Evolutionary conservation across 2,888 invertebrate species (phyloP), one percentile per base, ranked within the genome.

Genomic region (Dasypolia templi): DNA sequence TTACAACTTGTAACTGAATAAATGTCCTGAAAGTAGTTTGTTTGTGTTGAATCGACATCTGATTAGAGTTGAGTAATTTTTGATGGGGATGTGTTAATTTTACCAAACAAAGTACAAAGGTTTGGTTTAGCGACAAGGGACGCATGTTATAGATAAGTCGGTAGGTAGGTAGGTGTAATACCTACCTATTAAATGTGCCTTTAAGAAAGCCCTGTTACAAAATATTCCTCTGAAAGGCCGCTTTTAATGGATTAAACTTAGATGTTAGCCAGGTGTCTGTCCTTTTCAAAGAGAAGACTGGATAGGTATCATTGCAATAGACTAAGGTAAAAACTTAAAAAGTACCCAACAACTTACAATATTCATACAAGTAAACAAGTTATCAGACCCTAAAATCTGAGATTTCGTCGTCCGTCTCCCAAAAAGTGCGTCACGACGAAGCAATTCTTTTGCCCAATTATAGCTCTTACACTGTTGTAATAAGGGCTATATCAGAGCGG

Each of bases 361-460:
- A 64, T 66, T 69, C 56, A 65, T 65, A 68, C n/a, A 77, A 68
- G 59, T 42, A 68, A 64, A 79, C 74, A 76, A 58, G 32, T 68
- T 77, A 83, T 85, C 85, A 53, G 19, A 39, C 56, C 70, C 56
- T 59, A 59, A 81, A 84, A 83, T 86, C 86, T 78, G 32, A 83
- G 75, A 86, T 87, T 74, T 81, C 81, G 79, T 89, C 81, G 82
- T 70, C 42, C 65, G 77, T 86, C 84, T 84, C 86, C 89, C 84
- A 87, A 86, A 86, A 79, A 82, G 86, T 84, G 83, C 83, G 85
- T 87, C 87, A 87, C 87, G 87, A 87, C 69, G 68, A 68, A 71
- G 77, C 73, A 84, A 83, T 81, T 87, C 78, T 80, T 81, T 77
- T 77, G 79, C 68, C 81, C 85, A 69, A 89, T 85, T 84, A 80